Base-by-base conservation (phyloP, 1,140 invertebrate species). In the Cylas formicarius region DNA sequence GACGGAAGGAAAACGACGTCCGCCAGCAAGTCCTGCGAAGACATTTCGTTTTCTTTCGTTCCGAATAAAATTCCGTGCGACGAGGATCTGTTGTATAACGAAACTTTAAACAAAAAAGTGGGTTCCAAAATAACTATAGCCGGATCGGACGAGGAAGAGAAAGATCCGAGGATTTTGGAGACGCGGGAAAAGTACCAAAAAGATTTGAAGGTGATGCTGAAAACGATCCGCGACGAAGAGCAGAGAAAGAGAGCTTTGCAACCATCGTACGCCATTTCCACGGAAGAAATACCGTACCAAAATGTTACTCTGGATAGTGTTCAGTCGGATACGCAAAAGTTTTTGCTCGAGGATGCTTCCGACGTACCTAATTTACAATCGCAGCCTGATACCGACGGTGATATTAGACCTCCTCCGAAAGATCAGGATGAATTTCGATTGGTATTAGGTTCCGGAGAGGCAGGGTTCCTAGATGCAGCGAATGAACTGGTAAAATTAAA, bases 1-100 rank as follows among this genome's bases (percentile, higher is more conserved):
- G n/a, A 20, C 6, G 8, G 10, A 3, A 11, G 5, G 28, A 18
- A 16, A n/a, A 1, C 7, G n/a, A 19, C 4, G 9, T 19, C 11
- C n/a, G 14, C 4, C 27, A 48, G 47, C 20, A 53, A 53, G 27
- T 50, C 47, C n/a, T 47, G 47, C 13, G 47, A 53, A 16, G 40
- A 53, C 23, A 53, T 53, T 23, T 44, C 36, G 1, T 53, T 53
- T 31, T 16, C 23, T 6, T 53, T 53, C 26, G 33, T 38, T 6
- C 43, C 44, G 2, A 39, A 52, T 13, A 42, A 42, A 22, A 47
- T 34, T 14, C 40, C 43, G 23, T 9, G 39, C 0, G 33, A 36
- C 8, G 45, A 47, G 13, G 45, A 47, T 26, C 39, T 48, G 18
- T 16, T 48, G 7, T 48, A 48, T 18, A 48, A 48, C 22, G 46